Evolutionary conservation across 2,113 vertebrate species (phyloP), one percentile per base, ranked within the genome.

Genomic region (Chloroceryle aenea): DNA sequence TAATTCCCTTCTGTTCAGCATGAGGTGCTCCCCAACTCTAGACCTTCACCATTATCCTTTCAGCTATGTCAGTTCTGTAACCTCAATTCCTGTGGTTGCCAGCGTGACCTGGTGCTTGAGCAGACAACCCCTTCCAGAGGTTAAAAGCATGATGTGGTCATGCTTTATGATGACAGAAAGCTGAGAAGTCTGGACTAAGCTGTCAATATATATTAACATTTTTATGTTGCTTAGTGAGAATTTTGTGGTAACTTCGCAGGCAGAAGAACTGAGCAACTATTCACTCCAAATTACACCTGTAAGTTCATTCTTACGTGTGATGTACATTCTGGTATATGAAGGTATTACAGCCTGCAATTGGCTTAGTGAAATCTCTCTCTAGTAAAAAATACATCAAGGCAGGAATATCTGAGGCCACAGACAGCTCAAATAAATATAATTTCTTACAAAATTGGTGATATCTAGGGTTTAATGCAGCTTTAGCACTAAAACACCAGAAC

Each of bases 141-240:
- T 27, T 43, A 30, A 71, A 69, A 48, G 26, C 48, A 34, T 12
- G 27, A 19, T 29, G 36, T 30, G 77, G 22, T 16, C 20, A 7
- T 38, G 53, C 27, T 22, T 56, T 29, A 5, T 19, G 26, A 45
- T 25, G 23, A 19, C 72, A 34, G 21, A 42, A 74, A 58, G 30
- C 71, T 14, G 32, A 30, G 34, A 48, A 40, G 14, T 67, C 34
- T 56, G 47, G 40, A 40, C 8, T 36, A 59, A 47, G n/a, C 26
- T 6, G 2, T 68, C 55, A 29, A n/a, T 43, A 17, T 7, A 4
- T 48, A 55, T 59, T 66, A 80, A 27, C 6, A 5, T 30, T 29
- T 74, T 42, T 15, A 38, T 64, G 66, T 53, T 0, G 0, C 42
- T 72, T 2, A 0, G 19, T 22, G 63, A 55, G 26, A 1, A 0